These are phyloP conservation scores for Nomia melanderi DNA, from an alignment of 1,140 invertebrate species.

Conservation along the genomic window DNA sequence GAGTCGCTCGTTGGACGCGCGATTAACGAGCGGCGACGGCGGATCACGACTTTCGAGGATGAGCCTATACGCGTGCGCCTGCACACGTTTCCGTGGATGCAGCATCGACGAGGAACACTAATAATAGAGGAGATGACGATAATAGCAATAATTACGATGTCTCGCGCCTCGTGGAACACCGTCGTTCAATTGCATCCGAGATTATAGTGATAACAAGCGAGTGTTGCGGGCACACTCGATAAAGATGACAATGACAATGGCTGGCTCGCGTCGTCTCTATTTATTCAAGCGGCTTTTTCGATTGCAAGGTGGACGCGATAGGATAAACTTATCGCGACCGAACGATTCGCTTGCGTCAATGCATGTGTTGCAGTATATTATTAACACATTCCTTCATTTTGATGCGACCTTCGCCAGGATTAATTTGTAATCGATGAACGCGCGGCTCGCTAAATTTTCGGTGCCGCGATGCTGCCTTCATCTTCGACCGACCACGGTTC, in stretches of 20 bases:
- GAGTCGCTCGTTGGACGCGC: not conserved
- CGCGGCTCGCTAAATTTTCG: not conserved
- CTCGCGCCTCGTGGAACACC: slow-evolving; percentile 10
- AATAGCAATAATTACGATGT: slow-evolving; percentile 49
- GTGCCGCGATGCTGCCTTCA: not conserved
- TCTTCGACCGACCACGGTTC: not conserved
- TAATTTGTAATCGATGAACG: not conserved
- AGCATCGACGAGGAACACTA: slow-evolving; percentile 34
- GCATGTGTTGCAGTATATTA: not conserved
- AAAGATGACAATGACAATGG: slow-evolving; percentile 11
- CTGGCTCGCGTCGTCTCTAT: not conserved
- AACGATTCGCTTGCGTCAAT: slow-evolving; percentile 9
- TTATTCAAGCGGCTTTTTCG: not conserved
- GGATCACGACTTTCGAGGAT: slow-evolving; percentile 20
- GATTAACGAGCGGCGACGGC: slow-evolving; percentile 47
- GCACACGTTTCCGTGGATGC: slow-evolving; percentile 11
- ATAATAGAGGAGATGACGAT: slow-evolving; percentile 60
- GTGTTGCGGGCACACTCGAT: not conserved
- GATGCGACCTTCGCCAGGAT: not conserved
- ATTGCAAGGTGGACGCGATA: too few species aligned
- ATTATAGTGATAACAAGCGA: slow-evolving; percentile 23
- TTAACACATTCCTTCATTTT: slow-evolving; percentile 2
- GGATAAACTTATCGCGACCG: not conserved
- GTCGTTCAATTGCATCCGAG: slow-evolving; percentile 41
- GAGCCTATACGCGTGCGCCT: not conserved